Percentiles rank a stretch among this genome's conserved stretches.
Evolutionary conservation across 2,113 vertebrate species (phyloP).

Genomic region (Oenanthe melanoleuca): DNA sequence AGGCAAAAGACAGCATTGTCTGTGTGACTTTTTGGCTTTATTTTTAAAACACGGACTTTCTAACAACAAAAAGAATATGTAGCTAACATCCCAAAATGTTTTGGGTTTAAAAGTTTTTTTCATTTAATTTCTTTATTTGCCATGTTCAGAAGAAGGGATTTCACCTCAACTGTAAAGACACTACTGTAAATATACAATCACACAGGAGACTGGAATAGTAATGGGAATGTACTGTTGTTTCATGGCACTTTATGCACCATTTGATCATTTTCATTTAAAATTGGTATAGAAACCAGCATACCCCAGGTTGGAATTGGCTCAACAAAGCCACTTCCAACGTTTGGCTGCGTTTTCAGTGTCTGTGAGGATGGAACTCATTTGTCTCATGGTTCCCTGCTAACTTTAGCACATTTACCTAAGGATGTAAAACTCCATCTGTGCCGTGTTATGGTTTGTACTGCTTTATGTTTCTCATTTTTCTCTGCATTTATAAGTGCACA

Average conservation of each 20-base stretch:
- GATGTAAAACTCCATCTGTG: background rate
- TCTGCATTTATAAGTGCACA: background rate
- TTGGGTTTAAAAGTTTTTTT: background rate
- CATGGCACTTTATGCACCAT: background rate
- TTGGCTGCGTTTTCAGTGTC: background rate
- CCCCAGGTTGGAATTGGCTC: background rate
- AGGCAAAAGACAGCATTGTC: background rate
- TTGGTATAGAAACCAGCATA: background rate
- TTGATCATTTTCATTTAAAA: conserved; percentile 13
- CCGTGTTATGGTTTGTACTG: background rate
- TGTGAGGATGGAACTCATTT: background rate
- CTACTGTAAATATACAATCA: background rate
- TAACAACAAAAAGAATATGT: background rate
- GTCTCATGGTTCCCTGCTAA: background rate
- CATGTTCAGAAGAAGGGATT: background rate
- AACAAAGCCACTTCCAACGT: background rate
- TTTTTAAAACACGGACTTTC: background rate
- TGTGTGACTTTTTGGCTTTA: background rate
- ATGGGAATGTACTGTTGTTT: background rate
- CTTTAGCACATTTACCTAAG: background rate
- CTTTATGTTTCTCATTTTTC: background rate
- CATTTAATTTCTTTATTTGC: background rate
- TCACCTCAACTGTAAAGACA: background rate
- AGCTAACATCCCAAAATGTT: background rate
- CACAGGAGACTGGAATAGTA: background rate